A percentile compares a stretch with the other conserved stretches of the same genome.
Evolutionary conservation across 2,113 vertebrate species (phyloP).

Genomic region (Chaetorhynchus papuensis): DNA sequence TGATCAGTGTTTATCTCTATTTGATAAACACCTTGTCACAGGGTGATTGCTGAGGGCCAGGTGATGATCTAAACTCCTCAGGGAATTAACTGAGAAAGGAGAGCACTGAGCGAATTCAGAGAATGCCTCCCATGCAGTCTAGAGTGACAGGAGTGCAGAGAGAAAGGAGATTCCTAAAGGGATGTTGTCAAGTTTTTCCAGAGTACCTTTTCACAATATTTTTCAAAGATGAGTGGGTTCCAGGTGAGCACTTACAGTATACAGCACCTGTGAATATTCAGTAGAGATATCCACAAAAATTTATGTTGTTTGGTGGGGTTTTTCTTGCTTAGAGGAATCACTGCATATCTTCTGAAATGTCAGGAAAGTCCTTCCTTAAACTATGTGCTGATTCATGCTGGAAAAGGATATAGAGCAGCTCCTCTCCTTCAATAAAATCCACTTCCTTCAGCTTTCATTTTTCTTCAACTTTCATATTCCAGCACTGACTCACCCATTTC

Average conservation of each 20-base stretch:
- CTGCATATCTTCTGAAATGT: not conserved
- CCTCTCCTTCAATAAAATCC: not conserved
- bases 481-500: not conserved
- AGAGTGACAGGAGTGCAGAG: not conserved
- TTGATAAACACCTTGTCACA: not conserved
- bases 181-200: not conserved
- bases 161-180: not conserved
- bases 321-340: not conserved
- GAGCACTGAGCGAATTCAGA: not conserved
- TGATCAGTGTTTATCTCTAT: too few relatives aligned
- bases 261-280: not conserved
- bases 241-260: not conserved
- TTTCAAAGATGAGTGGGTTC: not conserved
- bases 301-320: too few relatives aligned
- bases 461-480: not conserved
- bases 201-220: not conserved
- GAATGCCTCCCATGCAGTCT: not conserved
- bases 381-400: not conserved
- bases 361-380: not conserved
- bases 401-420: not conserved
- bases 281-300: not conserved
- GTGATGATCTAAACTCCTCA: not conserved
- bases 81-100: not conserved
- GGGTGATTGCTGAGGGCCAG: not conserved
- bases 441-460: not conserved